phyloP scores from a whole-genome alignment of 2,888 invertebrate species.

The Cordilura impudica region DNA sequence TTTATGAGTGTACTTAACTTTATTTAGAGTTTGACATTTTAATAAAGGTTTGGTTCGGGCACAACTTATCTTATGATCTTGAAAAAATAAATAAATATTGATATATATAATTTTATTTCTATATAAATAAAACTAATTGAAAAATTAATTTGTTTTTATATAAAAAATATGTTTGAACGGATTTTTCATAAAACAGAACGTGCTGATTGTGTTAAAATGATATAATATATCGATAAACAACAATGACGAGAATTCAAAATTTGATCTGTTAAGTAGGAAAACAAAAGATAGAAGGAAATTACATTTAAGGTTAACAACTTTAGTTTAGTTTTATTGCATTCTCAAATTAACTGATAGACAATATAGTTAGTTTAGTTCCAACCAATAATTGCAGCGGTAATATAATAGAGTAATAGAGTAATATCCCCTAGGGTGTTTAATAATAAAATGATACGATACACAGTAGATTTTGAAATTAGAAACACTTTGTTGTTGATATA shows the following conservation, averaged over 20 bases:
- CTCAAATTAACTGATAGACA: background rate
- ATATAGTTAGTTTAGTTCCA: conserved; percentile 18
- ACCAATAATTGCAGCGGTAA: conserved; percentile 35
- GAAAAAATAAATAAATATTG: conserved; percentile 6
- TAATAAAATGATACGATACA: too few species aligned
- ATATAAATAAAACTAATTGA: conserved; percentile 37
- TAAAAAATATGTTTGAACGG: too few species aligned
- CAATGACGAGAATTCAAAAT: conserved; percentile 3
- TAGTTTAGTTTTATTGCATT: conserved; percentile 1
- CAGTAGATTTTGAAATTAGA: too few species aligned
- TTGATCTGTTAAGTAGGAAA: conserved; percentile 45
- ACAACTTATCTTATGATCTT: conserved; percentile 39
- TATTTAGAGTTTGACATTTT: conserved; percentile 50
- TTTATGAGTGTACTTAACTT: too few species aligned
- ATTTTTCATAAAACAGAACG: conserved; percentile 36
- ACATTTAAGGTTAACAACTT: conserved; percentile 58
- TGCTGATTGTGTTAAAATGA: conserved; percentile 60
- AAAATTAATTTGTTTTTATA: too few species aligned
- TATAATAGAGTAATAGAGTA: too few species aligned
- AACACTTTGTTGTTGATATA: too few species aligned
- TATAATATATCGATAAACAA: conserved; percentile 15
- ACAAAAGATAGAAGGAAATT: conserved; percentile 18
- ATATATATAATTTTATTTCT: conserved; percentile 1
- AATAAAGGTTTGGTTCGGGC: conserved; percentile 13
- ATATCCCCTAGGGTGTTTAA: conserved; percentile 33